Evolutionary conservation across 2,113 vertebrate species (phyloP).

Genomic region (Ardeotis arabs): DNA sequence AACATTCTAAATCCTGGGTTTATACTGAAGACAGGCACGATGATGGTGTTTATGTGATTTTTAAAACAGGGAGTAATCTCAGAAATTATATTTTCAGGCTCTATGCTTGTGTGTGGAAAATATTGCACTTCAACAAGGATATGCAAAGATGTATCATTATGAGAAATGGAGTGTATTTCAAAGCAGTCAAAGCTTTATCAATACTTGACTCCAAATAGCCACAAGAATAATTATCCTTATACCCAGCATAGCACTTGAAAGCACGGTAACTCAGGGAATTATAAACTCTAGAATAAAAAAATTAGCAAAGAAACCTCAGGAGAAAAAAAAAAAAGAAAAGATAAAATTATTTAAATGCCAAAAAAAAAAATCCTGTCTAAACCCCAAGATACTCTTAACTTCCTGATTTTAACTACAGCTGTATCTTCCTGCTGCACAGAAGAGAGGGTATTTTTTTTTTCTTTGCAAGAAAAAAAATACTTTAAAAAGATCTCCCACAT

Average conservation of each 20-base stretch:
- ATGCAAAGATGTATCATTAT: neutral
- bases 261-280: neutral
- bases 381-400: constrained; percentile 24
- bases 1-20: constrained; percentile 9
- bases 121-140: neutral
- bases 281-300: constrained; percentile 38
- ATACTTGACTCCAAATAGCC: constrained; percentile 2
- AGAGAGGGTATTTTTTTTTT: neutral
- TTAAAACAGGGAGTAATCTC: constrained; percentile 1
- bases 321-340: neutral
- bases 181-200: neutral
- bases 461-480: neutral
- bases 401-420: neutral
- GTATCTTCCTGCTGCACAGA: neutral
- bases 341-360: constrained; percentile 31
- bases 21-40: neutral
- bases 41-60: neutral
- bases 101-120: neutral
- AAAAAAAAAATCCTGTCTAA: neutral
- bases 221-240: constrained; percentile 43
- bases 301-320: neutral
- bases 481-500: neutral
- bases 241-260: neutral
- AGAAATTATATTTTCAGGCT: neutral
- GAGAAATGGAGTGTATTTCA: neutral